A percentile compares a stretch with the other conserved stretches of the same genome.
Conservation (phyloP, 92 coral and sea anemone species). For the Isaurus tuberculatus region DNA sequence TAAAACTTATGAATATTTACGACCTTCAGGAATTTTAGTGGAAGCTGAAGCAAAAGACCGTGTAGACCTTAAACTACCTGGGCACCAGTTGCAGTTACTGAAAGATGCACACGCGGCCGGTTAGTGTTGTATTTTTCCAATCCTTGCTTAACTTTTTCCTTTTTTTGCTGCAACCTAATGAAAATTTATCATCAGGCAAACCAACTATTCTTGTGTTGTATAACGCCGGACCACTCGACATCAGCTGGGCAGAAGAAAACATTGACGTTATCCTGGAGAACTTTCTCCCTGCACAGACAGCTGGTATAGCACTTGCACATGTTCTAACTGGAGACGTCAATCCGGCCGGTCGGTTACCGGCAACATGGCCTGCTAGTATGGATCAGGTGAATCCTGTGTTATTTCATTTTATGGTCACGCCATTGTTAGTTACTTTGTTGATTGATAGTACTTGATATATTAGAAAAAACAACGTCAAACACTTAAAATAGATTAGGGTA, state of each 20-base stretch:
- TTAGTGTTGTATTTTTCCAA: not conserved
- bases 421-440: no score
- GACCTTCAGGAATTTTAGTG: slow-evolving; percentile 40
- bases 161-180: no score
- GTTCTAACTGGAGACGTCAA: slow-evolving; percentile 47
- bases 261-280: slow-evolving; percentile 50
- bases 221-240: slow-evolving; percentile 65
- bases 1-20: no score
- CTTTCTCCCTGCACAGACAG: slow-evolving; percentile 59
- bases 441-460: no score
- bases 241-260: slow-evolving; percentile 60
- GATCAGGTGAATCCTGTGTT: slow-evolving; percentile 39
- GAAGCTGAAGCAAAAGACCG: slow-evolving; percentile 54
- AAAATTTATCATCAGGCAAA: slow-evolving; percentile 11
- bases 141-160: not conserved
- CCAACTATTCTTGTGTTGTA: slow-evolving; percentile 60
- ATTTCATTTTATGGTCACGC: no score
- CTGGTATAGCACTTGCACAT: slow-evolving; percentile 54
- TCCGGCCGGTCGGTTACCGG: slow-evolving; percentile 63
- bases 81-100: slow-evolving; percentile 55
- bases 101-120: slow-evolving; percentile 59
- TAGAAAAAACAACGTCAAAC: no score
- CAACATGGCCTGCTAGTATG: slow-evolving; percentile 59
- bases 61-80: slow-evolving; percentile 51
- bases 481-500: no score